Conservation (phyloP, 2,797 vertebrate species). For the Cryptoblepharus egeriae region DNA sequence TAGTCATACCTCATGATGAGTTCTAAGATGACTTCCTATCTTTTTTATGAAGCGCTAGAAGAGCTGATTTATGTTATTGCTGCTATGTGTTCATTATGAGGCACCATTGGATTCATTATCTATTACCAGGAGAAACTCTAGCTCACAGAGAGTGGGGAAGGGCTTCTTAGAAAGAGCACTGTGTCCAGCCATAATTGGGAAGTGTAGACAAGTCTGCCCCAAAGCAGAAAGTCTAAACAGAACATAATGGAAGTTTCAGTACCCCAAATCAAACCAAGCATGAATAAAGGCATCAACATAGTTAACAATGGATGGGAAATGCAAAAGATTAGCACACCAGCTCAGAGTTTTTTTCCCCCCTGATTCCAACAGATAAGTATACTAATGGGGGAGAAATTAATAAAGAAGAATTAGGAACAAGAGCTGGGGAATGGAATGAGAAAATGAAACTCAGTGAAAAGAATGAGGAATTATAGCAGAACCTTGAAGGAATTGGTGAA, state of each 20-base stretch:
- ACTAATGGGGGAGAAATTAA: not conserved
- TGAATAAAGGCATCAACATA: not conserved
- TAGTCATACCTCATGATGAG: not conserved
- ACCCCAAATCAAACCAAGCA: not conserved
- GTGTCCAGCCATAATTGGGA: not conserved
- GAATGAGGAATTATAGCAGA: not conserved
- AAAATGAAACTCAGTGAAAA: not conserved
- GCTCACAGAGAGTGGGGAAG: not conserved
- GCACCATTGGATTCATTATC: not conserved
- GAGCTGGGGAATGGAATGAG: not conserved
- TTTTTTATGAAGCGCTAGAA: not conserved
- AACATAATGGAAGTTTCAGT: not conserved
- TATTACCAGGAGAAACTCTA: too few species aligned
- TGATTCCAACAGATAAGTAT: too few species aligned
- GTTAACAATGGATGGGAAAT: constrained; percentile 9
- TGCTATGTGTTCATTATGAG: not conserved
- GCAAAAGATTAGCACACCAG: not conserved
- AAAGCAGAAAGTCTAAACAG: not conserved
- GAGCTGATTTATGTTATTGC: not conserved
- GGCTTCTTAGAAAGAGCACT: not conserved
- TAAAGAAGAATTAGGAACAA: not conserved
- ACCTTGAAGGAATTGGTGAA: not conserved
- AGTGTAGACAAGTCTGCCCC: not conserved
- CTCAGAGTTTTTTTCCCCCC: too few species aligned
- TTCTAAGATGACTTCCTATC: not conserved